Conservation (phyloP, 2,113 vertebrate genomes). For the Halichoeres trimaculatus region DNA sequence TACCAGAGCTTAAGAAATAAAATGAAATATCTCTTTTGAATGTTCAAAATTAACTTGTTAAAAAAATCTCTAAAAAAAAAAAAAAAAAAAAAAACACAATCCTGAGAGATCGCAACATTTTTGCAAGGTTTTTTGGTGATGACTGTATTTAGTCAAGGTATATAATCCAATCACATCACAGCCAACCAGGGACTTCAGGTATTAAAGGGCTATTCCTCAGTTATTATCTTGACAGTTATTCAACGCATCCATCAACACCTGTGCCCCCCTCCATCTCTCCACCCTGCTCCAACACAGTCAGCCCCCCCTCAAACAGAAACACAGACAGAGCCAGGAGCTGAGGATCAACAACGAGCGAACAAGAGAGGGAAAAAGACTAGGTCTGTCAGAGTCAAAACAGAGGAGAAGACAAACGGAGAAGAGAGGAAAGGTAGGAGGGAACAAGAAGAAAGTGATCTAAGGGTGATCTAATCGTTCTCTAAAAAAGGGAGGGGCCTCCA, state of each 20-base stretch:
- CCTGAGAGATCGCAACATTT: no score
- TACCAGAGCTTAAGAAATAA: no score
- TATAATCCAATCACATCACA: constrained; percentile 2
- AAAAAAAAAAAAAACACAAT: no score
- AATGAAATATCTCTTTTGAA: no score
- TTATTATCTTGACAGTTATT: constrained; percentile 48
- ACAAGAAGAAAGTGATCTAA: constrained; percentile 43
- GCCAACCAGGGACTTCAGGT: constrained; percentile 17
- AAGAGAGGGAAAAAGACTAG: constrained; percentile 3
- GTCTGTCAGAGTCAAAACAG: constrained; percentile 11
- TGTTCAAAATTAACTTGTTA: no score
- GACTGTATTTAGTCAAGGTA: not conserved
- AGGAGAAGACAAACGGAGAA: not conserved
- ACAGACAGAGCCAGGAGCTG: constrained; percentile 4
- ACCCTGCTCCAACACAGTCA: constrained; percentile 16
- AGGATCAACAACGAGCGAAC: not conserved
- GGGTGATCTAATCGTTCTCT: constrained; percentile 27
- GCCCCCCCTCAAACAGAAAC: constrained; percentile 34
- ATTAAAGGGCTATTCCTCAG: constrained; percentile 30
- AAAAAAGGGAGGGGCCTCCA: constrained; percentile 6
- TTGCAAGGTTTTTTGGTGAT: not conserved
- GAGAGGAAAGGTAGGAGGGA: constrained; percentile 8
- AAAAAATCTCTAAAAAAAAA: no score
- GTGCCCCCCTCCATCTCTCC: not conserved
- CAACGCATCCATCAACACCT: constrained; percentile 33